Conservation (phyloP, 2,888 invertebrate genomes). For the Ichneumoninae sp. region DNA sequence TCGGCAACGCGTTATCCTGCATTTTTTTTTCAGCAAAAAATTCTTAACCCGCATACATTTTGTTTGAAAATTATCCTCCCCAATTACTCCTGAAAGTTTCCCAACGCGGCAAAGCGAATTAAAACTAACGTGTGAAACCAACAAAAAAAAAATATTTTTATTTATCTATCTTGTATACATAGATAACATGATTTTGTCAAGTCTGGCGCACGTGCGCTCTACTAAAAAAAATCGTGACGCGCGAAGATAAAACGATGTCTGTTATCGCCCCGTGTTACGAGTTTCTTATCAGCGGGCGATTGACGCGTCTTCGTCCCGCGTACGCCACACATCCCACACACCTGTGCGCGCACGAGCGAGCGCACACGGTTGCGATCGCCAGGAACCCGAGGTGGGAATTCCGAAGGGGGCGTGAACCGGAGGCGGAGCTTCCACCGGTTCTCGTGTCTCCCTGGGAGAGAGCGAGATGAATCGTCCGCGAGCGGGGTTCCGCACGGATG, state of each 20-base stretch:
- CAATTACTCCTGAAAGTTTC: too few relatives aligned
- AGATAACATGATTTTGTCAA: too few relatives aligned
- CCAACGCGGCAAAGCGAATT: too few relatives aligned
- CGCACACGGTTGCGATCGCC: background rate
- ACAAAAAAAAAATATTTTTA: too few relatives aligned
- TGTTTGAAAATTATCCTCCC: too few relatives aligned
- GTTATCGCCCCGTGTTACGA: background rate
- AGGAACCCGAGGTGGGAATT: constrained; percentile 43
- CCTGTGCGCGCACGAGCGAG: background rate
- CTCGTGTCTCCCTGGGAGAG: constrained; percentile 24
- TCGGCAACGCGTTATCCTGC: background rate
- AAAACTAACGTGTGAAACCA: too few relatives aligned
- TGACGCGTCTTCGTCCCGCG: background rate
- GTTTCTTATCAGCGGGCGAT: background rate
- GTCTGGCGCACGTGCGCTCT: background rate
- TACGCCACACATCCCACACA: background rate
- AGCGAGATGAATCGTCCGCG: background rate
- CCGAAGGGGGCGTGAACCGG: constrained; percentile 53
- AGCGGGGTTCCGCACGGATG: constrained; percentile 11
- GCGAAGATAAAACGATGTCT: background rate
- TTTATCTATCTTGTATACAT: too few relatives aligned
- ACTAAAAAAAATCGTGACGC: background rate
- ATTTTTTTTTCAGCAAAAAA: background rate
- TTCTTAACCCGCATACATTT: too few relatives aligned
- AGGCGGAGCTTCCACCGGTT: constrained; percentile 58